Evolutionary conservation across 2,888 invertebrate species (phyloP), one percentile per base, ranked within the genome.

Genomic region (Chydorus sphaericus): DNA sequence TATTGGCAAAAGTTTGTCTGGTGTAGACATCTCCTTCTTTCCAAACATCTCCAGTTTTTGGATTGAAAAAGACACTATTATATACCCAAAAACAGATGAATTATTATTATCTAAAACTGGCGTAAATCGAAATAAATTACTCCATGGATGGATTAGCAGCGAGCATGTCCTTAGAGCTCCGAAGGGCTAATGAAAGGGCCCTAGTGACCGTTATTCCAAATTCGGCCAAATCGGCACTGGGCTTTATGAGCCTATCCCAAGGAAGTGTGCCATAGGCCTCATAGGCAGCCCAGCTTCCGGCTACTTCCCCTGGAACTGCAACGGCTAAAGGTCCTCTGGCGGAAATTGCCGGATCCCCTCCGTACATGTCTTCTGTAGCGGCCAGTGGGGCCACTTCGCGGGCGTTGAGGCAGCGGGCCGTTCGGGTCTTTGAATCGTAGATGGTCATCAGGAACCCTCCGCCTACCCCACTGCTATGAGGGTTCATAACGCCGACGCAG

Each of bases 231-330:
- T 81, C 73, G 51, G 88, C 88, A 1, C 85, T 77, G 0, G 91
- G 91, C 60, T 77, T 70, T 59, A 96, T 80, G 23, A 96, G 72
- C 0, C 81, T 78, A 48, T 69, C 69, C 94, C 94, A 96, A 0
- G 79, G 76, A 52, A 92, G 71, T 59, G 74, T 76, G 1, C 63
- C 63, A 66, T 82, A 88, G 61, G 70, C 72, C 61, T 78, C 70
- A 70, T 89, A 80, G 33, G 88, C 79, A 58, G 75, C 79, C 77
- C 83, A 83, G 68, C 89, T 89, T 2, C 94, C 94, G 56, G 77
- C 73, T 16, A 94, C 69, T 70, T 93, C 93, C 8, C 91, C 91
- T 0, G 94, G 93, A n/a, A 94, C 83, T 14, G 83, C 94, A 14
- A 85, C 77, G 0, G 90, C 77, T 62, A 81, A 69, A 1, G 81